A percentile compares a stretch with the other conserved stretches of the same genome.
Conservation (phyloP, 2,888 invertebrate genomes). For the Trichogramma evanescens region DNA sequence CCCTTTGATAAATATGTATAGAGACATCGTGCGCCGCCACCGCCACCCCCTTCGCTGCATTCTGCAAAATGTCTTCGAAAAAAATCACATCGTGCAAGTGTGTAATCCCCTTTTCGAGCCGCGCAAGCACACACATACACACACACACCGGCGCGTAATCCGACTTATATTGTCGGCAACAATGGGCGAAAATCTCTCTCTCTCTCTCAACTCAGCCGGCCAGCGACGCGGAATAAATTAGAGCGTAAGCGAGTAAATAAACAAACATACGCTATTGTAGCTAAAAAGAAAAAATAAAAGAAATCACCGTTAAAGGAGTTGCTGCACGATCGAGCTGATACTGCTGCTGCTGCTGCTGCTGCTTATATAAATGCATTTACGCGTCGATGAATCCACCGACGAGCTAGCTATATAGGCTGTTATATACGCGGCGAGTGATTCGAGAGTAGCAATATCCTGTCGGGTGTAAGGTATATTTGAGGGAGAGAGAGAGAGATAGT, state of each 20-base stretch:
- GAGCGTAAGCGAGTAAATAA: constrained; percentile 6
- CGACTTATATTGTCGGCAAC: constrained; percentile 7
- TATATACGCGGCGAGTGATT: no score
- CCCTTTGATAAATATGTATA: no score
- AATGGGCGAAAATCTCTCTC: neutral
- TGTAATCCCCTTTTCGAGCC: neutral
- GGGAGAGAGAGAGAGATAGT: constrained; percentile 28
- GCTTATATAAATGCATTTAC: constrained; percentile 45
- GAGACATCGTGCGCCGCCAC: no score
- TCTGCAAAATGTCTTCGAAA: no score
- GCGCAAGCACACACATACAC: neutral
- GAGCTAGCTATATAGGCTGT: no score
- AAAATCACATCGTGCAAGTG: no score
- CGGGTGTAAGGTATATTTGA: constrained; percentile 31
- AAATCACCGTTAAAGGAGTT: no score
- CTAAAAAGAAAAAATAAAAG: no score
- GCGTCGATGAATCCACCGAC: constrained; percentile 42
- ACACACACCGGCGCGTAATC: neutral
- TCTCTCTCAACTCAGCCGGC: neutral
- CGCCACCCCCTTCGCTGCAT: no score
- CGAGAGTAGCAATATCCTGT: constrained; percentile 47
- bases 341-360: constrained; percentile 10
- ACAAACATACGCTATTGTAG: neutral
- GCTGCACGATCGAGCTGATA: no score
- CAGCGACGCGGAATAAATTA: constrained; percentile 5